Evolutionary conservation across 2,888 invertebrate species (phyloP).

Genomic region (Cenopis cana): DNA sequence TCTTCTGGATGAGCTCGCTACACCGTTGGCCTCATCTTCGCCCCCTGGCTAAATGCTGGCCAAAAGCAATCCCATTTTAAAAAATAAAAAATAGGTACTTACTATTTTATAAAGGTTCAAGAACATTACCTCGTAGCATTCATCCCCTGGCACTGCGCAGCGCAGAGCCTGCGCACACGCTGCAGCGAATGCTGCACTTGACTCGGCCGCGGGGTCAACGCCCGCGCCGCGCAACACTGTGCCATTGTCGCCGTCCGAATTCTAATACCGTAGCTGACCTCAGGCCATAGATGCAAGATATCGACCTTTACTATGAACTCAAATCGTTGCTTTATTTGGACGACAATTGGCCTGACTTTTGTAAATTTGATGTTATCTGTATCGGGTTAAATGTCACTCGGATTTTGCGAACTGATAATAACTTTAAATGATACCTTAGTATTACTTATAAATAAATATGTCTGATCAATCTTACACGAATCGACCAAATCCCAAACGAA

Average conservation of each 20-base stretch:
- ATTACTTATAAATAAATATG: too few relatives aligned
- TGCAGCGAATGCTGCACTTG: conserved; percentile 70
- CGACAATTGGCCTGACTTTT: conserved; percentile 32
- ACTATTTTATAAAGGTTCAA: too few relatives aligned
- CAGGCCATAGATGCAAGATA: conserved; percentile 54
- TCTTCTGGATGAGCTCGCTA: too few relatives aligned
- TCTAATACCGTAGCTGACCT: conserved; percentile 69
- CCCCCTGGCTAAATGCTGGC: too few relatives aligned
- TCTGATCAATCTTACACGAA: too few relatives aligned
- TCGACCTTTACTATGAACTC: conserved; percentile 55
- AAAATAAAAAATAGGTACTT: too few relatives aligned
- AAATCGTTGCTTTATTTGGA: conserved; percentile 44
- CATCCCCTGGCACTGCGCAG: background rate
- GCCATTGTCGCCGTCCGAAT: conserved; percentile 57
- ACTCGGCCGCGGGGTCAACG: conserved; percentile 70
- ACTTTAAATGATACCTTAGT: too few relatives aligned
- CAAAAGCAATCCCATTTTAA: too few relatives aligned
- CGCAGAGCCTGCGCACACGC: conserved; percentile 20
- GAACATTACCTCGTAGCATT: too few relatives aligned
- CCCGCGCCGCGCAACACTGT: conserved; percentile 56
- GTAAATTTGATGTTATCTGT: conserved; percentile 29
- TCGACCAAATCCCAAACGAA: too few relatives aligned
- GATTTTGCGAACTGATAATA: background rate
- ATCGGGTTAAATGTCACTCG: conserved; percentile 10
- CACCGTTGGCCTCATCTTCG: too few relatives aligned